A percentile compares a stretch with the other conserved stretches of the same genome.
These are phyloP conservation scores for Pterocles orientalis DNA, from an alignment of 2,113 vertebrate species.

Conservation along the genomic window DNA sequence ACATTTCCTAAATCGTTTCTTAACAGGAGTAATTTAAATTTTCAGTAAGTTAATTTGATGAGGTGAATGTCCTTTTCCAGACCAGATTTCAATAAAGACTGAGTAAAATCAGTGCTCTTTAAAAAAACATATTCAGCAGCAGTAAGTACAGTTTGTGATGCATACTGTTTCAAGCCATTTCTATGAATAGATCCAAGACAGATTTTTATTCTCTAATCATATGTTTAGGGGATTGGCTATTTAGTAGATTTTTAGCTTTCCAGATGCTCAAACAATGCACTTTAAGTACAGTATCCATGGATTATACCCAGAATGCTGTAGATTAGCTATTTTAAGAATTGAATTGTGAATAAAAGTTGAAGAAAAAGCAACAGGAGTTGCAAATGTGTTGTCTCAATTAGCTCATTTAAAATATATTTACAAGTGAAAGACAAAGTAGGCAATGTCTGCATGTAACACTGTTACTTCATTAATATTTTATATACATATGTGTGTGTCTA, in stretches of 20 bases:
- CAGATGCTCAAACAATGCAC: constrained; percentile 81
- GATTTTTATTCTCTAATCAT: constrained; percentile 82
- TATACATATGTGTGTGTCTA: constrained; percentile 39
- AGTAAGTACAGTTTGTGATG: constrained; percentile 42
- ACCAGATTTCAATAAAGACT: constrained; percentile 34
- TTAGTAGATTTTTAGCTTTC: constrained; percentile 78
- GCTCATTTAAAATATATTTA: constrained; percentile 78
- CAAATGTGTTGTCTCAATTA: constrained; percentile 74
- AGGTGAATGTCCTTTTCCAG: constrained; percentile 38
- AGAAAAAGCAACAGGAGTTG: constrained; percentile 73
- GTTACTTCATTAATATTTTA: constrained; percentile 79
- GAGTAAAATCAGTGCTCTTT: constrained; percentile 38
- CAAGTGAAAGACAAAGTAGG: constrained; percentile 72
- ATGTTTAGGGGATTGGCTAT: constrained; percentile 76
- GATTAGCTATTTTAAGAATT: constrained; percentile 80
- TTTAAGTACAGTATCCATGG: constrained; percentile 75
- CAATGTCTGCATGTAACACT: constrained; percentile 72
- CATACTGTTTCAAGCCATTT: constrained; percentile 62
- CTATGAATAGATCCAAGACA: constrained; percentile 71
- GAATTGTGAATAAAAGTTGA: constrained; percentile 74
- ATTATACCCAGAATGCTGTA: constrained; percentile 69
- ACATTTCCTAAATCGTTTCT: constrained; percentile 16
- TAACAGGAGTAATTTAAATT: constrained; percentile 58
- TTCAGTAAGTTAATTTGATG: constrained; percentile 55
- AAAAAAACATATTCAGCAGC: constrained; percentile 16